Evolutionary conservation across 2,888 invertebrate species (phyloP).

Genomic region (Tipula unca): DNA sequence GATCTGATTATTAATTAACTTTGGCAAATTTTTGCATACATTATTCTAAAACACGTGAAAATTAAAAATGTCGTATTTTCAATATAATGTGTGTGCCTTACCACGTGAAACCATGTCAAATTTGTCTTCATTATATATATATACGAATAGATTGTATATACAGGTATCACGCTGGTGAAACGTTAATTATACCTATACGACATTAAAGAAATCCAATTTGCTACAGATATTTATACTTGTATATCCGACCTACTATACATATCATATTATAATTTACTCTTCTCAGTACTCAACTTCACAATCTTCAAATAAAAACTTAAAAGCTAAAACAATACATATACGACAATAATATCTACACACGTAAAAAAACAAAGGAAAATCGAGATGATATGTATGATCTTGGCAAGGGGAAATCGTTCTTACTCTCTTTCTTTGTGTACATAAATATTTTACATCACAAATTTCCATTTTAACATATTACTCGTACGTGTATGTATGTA

Average conservation of each 20-base stretch:
- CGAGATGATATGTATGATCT: too few relatives aligned
- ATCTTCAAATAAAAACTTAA: too few relatives aligned
- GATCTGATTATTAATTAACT: background rate
- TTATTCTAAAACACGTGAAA: background rate
- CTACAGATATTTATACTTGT: background rate
- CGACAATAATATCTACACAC: too few relatives aligned
- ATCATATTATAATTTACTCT: background rate
- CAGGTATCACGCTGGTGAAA: background rate
- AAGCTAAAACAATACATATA: too few relatives aligned
- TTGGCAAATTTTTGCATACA: background rate
- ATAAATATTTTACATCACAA: too few relatives aligned
- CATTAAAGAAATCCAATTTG: background rate
- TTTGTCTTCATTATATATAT: background rate
- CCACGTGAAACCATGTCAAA: background rate
- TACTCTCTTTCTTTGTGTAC: background rate
- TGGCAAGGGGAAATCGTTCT: too few relatives aligned
- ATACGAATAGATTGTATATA: background rate
- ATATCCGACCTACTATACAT: background rate
- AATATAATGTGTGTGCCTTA: too few relatives aligned
- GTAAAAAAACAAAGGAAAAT: too few relatives aligned
- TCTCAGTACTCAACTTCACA: too few relatives aligned
- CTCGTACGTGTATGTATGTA: too few relatives aligned
- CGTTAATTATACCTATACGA: background rate
- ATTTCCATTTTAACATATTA: background rate
- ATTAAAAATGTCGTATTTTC: too few relatives aligned